Conservation (phyloP, 92 coral and sea anemone species). For the Desmophyllum pertusum region DNA sequence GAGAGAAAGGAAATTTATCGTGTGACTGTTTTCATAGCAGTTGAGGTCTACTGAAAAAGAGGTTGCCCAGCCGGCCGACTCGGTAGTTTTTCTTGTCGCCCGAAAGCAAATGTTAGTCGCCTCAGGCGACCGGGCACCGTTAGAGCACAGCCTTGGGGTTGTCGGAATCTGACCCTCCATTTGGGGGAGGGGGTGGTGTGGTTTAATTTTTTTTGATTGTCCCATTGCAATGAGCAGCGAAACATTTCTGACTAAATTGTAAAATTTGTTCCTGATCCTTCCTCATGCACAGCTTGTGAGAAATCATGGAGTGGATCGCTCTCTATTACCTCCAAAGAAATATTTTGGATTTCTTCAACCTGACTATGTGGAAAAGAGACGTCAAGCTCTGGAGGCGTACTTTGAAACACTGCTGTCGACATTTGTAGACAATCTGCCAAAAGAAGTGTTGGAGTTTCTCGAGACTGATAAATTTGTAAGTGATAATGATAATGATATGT, state of each 20-base stretch:
- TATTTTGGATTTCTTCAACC: conserved; percentile 83
- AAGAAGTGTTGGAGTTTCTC: conserved; percentile 71
- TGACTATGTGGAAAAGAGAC: conserved; percentile 85
- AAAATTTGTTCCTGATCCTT: neutral
- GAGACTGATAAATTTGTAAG: conserved; percentile 91
- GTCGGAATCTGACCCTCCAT: no score
- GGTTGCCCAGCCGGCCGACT: no score
- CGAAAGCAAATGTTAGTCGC: no score
- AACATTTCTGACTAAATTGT: no score
- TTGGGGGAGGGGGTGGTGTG: no score
- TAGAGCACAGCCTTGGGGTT: no score
- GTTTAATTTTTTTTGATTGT: no score
- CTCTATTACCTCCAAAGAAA: conserved; percentile 90
- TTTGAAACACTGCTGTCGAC: conserved; percentile 59
- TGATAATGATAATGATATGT: neutral
- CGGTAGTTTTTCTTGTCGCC: no score
- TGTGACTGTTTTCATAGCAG: no score
- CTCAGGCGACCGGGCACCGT: no score
- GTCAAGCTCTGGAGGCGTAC: conserved; percentile 76
- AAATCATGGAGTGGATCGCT: conserved; percentile 52
- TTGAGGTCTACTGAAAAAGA: no score
- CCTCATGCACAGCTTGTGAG: conserved; percentile 64
- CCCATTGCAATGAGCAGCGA: neutral
- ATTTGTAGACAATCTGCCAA: conserved; percentile 80
- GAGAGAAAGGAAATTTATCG: no score